Conservation (phyloP, 2,797 vertebrate genomes). For the Danio jaintianensis region DNA sequence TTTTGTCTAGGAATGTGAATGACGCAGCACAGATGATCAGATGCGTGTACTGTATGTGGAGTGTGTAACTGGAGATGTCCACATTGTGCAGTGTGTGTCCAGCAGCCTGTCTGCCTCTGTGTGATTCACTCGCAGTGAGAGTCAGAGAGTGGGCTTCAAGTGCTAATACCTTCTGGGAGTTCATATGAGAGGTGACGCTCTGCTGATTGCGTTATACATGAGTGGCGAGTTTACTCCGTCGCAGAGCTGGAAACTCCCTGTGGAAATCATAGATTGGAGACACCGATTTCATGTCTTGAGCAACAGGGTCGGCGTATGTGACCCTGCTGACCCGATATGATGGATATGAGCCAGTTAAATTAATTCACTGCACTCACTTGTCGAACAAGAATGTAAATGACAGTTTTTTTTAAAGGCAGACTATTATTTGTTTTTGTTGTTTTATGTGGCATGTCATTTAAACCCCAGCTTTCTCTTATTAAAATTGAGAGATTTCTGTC, state of each 20-base stretch:
- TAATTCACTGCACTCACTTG: not conserved
- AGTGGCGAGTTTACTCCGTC: constrained; percentile 37
- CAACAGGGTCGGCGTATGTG: not conserved
- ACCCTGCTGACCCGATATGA: not conserved
- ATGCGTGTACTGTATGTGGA: not conserved
- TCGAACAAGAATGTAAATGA: no score
- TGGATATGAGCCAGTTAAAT: constrained; percentile 24
- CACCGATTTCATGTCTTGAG: constrained; percentile 38
- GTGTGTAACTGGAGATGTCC: not conserved
- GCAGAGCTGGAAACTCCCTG: constrained; percentile 29
- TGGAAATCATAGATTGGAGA: constrained; percentile 45
- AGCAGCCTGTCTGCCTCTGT: constrained; percentile 3
- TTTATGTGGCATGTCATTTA: no score
- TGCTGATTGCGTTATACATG: constrained; percentile 34
- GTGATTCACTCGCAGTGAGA: constrained; percentile 27
- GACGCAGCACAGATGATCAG: not conserved
- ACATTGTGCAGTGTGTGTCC: constrained; percentile 29
- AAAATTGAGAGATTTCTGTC: no score
- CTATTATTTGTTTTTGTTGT: no score
- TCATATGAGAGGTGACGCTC: constrained; percentile 41
- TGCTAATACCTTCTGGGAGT: constrained; percentile 50
- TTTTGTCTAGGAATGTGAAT: not conserved
- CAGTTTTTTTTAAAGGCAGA: no score
- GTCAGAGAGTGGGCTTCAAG: constrained; percentile 24
- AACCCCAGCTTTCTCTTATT: no score